Evolutionary conservation across 2,113 vertebrate species (phyloP).

Genomic region (Tylochromis polylepis): DNA sequence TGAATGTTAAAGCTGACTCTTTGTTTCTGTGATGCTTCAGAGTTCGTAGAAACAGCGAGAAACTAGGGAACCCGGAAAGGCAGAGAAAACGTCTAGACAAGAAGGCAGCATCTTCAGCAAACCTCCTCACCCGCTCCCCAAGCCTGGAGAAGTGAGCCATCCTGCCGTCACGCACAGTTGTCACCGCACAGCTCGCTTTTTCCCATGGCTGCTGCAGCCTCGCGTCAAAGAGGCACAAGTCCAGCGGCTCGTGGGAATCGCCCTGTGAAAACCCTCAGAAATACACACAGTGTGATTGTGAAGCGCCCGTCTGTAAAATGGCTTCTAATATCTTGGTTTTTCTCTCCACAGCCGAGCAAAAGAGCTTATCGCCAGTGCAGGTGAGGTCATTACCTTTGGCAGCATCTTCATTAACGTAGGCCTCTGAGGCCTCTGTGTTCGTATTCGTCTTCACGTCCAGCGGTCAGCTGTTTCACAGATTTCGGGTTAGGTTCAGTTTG

Average conservation of each 20-base stretch:
- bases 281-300: neutral
- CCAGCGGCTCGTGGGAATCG: neutral
- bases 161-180: neutral
- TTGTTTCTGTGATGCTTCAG: conserved; percentile 45
- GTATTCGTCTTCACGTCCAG: neutral
- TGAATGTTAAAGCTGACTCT: neutral
- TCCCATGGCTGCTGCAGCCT: neutral
- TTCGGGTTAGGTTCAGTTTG: too few relatives aligned
- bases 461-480: too few relatives aligned
- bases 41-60: conserved; percentile 81
- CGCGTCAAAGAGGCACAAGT: neutral
- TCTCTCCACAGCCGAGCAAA: conserved; percentile 67
- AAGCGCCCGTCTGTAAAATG: neutral
- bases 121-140: conserved; percentile 77
- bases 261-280: neutral
- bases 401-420: neutral
- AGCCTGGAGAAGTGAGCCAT: conserved; percentile 81
- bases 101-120: conserved; percentile 81
- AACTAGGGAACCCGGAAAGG: conserved; percentile 64
- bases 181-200: conserved; percentile 15
- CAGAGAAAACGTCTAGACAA: conserved; percentile 79
- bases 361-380: conserved; percentile 67
- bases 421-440: neutral
- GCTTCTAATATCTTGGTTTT: neutral
- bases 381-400: conserved; percentile 38